A percentile compares a stretch with the other conserved stretches of the same genome.
phyloP scores from a whole-genome alignment of 1,140 invertebrate genomes.

The Caenorhabditis latens region DNA sequence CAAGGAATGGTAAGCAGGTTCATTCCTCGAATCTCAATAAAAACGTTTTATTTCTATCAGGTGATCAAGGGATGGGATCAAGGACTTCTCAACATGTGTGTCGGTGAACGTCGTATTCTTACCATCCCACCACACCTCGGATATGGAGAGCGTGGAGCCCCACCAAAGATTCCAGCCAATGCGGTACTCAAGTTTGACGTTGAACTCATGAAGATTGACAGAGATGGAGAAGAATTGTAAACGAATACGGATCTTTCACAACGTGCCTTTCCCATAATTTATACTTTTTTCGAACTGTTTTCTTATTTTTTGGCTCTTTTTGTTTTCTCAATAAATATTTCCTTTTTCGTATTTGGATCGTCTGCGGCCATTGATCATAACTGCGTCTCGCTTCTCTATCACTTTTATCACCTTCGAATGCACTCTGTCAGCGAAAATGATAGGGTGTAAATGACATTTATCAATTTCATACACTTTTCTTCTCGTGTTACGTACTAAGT shows the following conservation, averaged over 20 bases:
- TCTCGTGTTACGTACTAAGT: neutral
- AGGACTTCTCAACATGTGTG: slow-evolving; percentile 83
- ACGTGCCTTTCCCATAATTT: slow-evolving; percentile 35
- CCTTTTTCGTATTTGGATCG: neutral
- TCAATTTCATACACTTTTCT: slow-evolving; percentile 38
- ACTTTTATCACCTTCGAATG: slow-evolving; percentile 13
- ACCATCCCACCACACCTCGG: slow-evolving; percentile 88
- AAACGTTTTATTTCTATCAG: neutral
- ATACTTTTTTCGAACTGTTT: neutral
- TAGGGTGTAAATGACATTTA: slow-evolving; percentile 38
- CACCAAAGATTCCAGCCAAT: slow-evolving; percentile 86
- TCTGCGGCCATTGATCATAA: slow-evolving; percentile 35
- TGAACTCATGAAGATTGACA: slow-evolving; percentile 86
- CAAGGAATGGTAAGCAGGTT: slow-evolving; percentile 83
- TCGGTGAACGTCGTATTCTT: slow-evolving; percentile 86
- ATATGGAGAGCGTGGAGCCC: slow-evolving; percentile 85
- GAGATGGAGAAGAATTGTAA: slow-evolving; percentile 80
- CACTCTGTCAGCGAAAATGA: slow-evolving; percentile 54
- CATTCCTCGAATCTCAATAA: slow-evolving; percentile 70
- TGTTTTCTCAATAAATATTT: neutral
- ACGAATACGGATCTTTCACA: neutral
- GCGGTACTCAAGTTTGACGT: slow-evolving; percentile 88
- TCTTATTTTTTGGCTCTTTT: neutral
- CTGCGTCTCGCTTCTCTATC: slow-evolving; percentile 33
- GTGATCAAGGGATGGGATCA: slow-evolving; percentile 87